Evolutionary conservation across 2,888 invertebrate genomes (phyloP), one percentile per base, ranked within the genome.

Genomic region (Drosophila fulvimacula): DNA sequence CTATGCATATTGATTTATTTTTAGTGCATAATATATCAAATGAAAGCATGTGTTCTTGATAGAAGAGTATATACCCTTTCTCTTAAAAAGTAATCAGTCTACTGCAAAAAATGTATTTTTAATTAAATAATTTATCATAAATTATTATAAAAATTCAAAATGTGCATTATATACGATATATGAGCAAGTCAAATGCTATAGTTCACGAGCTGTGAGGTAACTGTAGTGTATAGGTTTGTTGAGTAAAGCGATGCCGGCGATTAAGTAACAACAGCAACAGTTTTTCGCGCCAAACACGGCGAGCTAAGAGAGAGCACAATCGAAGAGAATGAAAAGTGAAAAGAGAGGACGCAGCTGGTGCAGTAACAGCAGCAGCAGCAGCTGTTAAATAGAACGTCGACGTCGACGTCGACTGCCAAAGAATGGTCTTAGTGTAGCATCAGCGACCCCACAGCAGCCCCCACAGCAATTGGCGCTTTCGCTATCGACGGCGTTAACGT

Each of bases 211-310:
- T 38, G 36, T 46, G 15, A 42, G 36, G 13, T 17, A 48, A 44
- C 11, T 27, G 32, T 21, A 76, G 77, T 32, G 82, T 71, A 70
- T 52, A 30, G 21, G 64, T 65, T 55, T 62, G 58, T 49, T 64
- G 66, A 72, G 64, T 69, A 63, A 74, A 78, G 62, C 64, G 61
- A 69, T 83, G 82, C 83, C 83, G 83, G 83, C 81, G 75, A 82
- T 76, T 85, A 80, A 87, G 85, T 88, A 85, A 88, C 82, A 88
- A 85, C 72, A 84, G 88, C 83, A 84, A 84, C 83, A 84, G 83
- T 88, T 84, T 84, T 88, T 69, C 82, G 88, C 85, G 85, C 83
- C 88, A 87, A 74, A 42, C 67, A 44, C 68, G 27, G 10, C 49
- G 6, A 61, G 27, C 51, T 34, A 67, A 78, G 69, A 78, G 74